These are phyloP conservation scores for Brachypodius melanocephalos DNA, from an alignment of 2,113 vertebrate species.

Conservation along the genomic window DNA sequence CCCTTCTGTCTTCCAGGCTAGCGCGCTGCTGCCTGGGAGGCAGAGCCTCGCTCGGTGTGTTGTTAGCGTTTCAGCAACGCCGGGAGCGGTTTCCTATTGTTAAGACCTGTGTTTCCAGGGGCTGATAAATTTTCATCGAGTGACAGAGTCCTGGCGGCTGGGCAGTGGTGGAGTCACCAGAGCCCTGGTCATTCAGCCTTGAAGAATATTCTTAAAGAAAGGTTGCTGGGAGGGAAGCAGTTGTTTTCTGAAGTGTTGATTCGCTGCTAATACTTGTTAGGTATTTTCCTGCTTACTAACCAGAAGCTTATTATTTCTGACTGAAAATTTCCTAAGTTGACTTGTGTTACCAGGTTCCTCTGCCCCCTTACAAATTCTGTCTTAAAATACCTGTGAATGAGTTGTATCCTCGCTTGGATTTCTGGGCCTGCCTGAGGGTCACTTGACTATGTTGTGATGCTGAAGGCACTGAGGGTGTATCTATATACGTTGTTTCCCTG, in stretches of 20 bases:
- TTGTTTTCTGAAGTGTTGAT: background rate
- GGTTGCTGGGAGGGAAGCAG: background rate
- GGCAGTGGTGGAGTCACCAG: background rate
- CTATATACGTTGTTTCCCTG: background rate
- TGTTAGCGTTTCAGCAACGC: background rate
- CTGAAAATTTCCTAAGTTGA: background rate
- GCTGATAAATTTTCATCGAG: background rate
- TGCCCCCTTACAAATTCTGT: background rate
- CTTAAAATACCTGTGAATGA: background rate
- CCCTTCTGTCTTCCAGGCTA: background rate
- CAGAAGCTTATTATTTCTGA: background rate
- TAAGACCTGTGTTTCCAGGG: background rate
- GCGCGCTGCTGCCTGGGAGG: background rate
- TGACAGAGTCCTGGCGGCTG: background rate
- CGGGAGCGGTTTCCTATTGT: background rate
- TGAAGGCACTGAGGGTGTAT: background rate
- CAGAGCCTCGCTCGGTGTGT: accelerated
- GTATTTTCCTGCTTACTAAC: background rate
- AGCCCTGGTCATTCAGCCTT: background rate
- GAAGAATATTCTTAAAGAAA: background rate
- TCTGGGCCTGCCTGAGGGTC: background rate
- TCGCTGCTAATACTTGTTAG: background rate
- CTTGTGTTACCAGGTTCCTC: background rate
- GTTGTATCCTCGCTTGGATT: background rate
- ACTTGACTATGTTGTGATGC: background rate